phyloP scores from a whole-genome alignment of 2,888 invertebrate species.

The Junonia oenone region DNA sequence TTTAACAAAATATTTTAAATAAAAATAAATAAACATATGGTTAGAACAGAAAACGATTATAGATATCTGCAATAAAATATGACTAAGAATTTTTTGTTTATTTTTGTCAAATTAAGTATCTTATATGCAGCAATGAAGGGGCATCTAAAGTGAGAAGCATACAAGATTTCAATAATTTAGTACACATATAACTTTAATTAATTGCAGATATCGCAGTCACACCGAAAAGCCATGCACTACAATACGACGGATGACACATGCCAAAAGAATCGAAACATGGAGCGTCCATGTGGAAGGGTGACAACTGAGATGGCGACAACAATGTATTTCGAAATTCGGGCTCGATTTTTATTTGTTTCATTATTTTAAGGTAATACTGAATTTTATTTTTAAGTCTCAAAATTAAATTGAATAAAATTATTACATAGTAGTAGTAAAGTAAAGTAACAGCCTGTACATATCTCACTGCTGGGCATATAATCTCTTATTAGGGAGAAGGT shows the following conservation, averaged over 20 bases:
- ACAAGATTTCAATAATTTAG: not conserved
- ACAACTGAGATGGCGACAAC: conserved; percentile 2
- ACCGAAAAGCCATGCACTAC: conserved; percentile 26
- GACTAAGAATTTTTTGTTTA: too few species aligned
- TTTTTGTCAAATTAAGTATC: too few species aligned
- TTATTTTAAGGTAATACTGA: too few species aligned
- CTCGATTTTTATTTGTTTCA: too few species aligned
- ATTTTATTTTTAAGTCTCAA: too few species aligned
- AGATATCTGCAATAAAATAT: conserved; percentile 9
- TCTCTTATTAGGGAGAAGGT: too few species aligned
- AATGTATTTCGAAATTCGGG: too few species aligned
- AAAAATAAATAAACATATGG: not conserved
- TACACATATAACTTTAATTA: not conserved
- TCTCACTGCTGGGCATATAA: too few species aligned
- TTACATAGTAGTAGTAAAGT: too few species aligned
- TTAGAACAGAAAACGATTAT: not conserved
- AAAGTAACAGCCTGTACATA: too few species aligned
- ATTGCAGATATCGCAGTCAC: conserved; percentile 22
- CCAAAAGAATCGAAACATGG: conserved; percentile 15
- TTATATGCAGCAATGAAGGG: too few species aligned
- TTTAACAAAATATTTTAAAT: not conserved
- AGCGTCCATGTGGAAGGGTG: conserved; percentile 2
- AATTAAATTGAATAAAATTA: too few species aligned
- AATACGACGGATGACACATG: conserved; percentile 26
- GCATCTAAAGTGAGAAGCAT: not conserved